phyloP scores from a whole-genome alignment of 2,797 vertebrate species.

The Hybognathus amarus region DNA sequence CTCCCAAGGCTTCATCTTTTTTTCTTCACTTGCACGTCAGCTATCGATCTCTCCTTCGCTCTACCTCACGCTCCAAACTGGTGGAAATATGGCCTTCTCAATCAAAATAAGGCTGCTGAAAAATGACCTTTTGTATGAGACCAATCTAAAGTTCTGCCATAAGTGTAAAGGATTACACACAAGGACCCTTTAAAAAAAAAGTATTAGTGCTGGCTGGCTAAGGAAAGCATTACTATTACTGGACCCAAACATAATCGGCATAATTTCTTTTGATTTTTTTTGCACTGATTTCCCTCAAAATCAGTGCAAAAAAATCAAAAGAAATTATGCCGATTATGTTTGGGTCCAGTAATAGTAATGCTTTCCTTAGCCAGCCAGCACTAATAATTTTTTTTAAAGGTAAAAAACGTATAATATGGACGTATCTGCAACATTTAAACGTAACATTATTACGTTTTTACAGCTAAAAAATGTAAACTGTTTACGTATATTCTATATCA shows the following conservation, averaged over 20 bases:
- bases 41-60: conserved; percentile 39
- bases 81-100: conserved; percentile 34
- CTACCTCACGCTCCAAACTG: conserved; percentile 28
- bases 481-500: no score
- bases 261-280: not conserved
- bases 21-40: conserved; percentile 25
- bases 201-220: not conserved
- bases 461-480: no score
- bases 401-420: no score
- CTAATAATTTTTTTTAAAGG: not conserved
- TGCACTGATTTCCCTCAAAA: not conserved
- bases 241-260: not conserved
- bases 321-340: not conserved
- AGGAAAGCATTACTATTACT: not conserved
- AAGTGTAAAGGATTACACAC: not conserved
- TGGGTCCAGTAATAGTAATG: not conserved
- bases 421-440: no score
- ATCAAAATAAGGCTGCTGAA: conserved; percentile 20
- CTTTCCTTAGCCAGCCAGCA: not conserved
- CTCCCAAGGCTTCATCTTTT: conserved; percentile 25
- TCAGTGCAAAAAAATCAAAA: not conserved
- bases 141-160: not conserved
- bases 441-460: no score
- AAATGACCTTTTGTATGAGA: conserved; percentile 15
- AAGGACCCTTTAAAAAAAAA: not conserved